Evolutionary conservation across 2,888 invertebrate species (phyloP), one percentile per base, ranked within the genome.

Genomic region (Galeruca laticollis): DNA sequence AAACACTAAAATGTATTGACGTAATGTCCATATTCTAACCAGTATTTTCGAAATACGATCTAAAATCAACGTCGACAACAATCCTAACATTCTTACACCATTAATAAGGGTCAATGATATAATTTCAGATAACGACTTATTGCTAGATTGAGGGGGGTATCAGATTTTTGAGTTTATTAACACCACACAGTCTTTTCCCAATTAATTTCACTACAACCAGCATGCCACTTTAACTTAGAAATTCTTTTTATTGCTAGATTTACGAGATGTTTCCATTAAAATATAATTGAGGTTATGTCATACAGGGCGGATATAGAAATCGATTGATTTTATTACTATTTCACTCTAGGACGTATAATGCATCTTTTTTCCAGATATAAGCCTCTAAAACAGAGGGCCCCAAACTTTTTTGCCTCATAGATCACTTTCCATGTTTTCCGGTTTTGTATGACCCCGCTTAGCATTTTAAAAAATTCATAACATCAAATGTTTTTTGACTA

Each of bases 81-180:
- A 11, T 43, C 11, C 43, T 3, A 43, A 2, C 0, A 51, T 13
- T 20, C 8, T 51, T 73, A 26, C 20, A 60, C 31, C 20, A 67
- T 60, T 60, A 51, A 72, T 68, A 59, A 56, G 60, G 66, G 52
- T 51, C 63, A 60, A 13, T 60, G 63, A 63, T 52, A 63, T 71
- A 51, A 51, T 69, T 65, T 65, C 70, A 69, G 65, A 52, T 49
- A 68, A 68, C 57, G 70, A 73, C 73, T 75, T 75, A 74, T 75
- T 69, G 70, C 20, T 51, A 71, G 74, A 76, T 74, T 76, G 73
- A 74, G 51, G 74, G 70, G 73, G 75, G 74, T n/a, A 77, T 75
- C 69, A 69, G 52, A 68, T 70, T 70, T 73, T 68, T 69, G 65
- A 69, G 70, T 69, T 70, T 61, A 57, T 65, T 61, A 68, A 63